Conservation (phyloP, 1,140 invertebrate genomes). For the Zaprionus inermis region DNA sequence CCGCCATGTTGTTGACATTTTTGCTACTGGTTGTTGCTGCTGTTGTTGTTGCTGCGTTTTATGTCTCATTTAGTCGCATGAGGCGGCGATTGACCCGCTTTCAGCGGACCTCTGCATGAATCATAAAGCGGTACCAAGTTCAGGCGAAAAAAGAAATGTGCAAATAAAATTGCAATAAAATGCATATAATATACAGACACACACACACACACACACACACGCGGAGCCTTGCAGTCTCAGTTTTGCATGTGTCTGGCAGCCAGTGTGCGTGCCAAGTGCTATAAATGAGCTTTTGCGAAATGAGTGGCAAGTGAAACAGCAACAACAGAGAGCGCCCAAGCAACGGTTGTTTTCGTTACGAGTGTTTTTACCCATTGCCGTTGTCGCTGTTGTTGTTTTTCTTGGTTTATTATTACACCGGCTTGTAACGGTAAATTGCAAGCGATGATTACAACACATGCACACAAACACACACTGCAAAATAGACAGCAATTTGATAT, state of each 20-base stretch:
- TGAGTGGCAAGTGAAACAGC: conserved; percentile 34
- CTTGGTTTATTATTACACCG: conserved; percentile 57
- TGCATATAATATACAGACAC: conserved; percentile 33
- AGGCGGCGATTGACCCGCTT: conserved; percentile 60
- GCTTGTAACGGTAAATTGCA: conserved; percentile 69
- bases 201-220: conserved; percentile 2
- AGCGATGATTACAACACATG: conserved; percentile 62
- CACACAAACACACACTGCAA: conserved; percentile 12
- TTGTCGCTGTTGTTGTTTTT: conserved; percentile 20
- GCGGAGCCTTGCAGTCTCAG: not conserved
- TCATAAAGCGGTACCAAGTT: conserved; percentile 77
- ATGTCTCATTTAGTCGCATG: conserved; percentile 43
- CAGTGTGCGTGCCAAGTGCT: conserved; percentile 53
- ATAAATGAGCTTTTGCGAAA: conserved; percentile 49
- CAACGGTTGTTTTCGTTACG: conserved; percentile 33
- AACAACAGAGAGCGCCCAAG: conserved; percentile 4
- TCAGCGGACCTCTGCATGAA: conserved; percentile 57
- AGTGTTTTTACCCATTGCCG: conserved; percentile 6
- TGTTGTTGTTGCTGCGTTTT: conserved; percentile 40
- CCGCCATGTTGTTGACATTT: conserved; percentile 43
- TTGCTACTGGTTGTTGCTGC: conserved; percentile 1
- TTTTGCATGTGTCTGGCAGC: conserved; percentile 14
- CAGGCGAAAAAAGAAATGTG: conserved; percentile 51
- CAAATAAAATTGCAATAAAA: conserved; percentile 64
- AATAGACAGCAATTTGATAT: conserved; percentile 30